Percentiles rank a stretch among this genome's conserved stretches.
phyloP scores from a whole-genome alignment of 1,140 invertebrate species.

The Spodoptera litura region DNA sequence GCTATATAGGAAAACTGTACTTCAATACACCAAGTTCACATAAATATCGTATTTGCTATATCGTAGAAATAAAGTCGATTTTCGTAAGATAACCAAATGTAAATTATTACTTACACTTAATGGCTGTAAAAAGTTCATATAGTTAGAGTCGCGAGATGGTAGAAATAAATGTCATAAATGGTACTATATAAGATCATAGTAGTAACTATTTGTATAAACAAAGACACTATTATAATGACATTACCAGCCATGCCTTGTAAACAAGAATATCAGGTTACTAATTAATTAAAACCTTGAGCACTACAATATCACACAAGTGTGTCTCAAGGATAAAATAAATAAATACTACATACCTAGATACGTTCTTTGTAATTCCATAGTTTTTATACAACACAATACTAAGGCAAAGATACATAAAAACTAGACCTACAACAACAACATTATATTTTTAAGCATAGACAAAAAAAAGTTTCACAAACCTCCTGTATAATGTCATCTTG shows the following conservation, averaged over 20 bases:
- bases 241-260: not conserved
- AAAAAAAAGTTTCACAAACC: no score
- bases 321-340: conserved; percentile 27
- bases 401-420: not conserved
- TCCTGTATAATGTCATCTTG: no score
- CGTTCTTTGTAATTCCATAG: not conserved
- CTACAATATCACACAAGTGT: not conserved
- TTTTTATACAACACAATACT: not conserved
- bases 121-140: no score
- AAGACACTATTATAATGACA: conserved; percentile 3
- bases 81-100: no score
- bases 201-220: not conserved
- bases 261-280: conserved; percentile 12
- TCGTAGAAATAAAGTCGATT: no score
- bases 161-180: not conserved
- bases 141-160: no score
- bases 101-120: no score
- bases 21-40: no score
- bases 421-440: not conserved
- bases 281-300: conserved; percentile 29
- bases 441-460: no score
- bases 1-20: no score
- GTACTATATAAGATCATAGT: not conserved
- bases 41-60: no score
- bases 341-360: conserved; percentile 6